phyloP scores from a whole-genome alignment of 2,888 invertebrate species.

The Galerucella nymphaeae region DNA sequence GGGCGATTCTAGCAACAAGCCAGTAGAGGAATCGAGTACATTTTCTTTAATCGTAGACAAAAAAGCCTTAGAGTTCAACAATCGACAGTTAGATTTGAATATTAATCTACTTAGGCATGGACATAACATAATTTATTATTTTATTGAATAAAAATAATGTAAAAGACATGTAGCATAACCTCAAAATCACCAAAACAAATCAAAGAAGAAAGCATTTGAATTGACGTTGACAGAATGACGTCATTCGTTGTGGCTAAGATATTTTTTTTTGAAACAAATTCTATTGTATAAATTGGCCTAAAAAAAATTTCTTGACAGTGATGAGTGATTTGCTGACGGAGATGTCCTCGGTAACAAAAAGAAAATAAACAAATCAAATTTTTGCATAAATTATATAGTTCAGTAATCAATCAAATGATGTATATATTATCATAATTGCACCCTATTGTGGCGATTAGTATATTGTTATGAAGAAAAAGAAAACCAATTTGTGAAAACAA shows the following conservation, averaged over 20 bases:
- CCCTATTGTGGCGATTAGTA: background rate
- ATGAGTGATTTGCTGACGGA: background rate
- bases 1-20: background rate
- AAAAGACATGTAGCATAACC: background rate
- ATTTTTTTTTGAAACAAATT: too few relatives aligned
- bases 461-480: slow-evolving; percentile 1
- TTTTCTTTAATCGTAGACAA: slow-evolving; percentile 15
- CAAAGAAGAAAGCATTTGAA: background rate
- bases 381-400: slow-evolving; percentile 14
- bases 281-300: background rate
- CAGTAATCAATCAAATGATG: background rate
- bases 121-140: slow-evolving; percentile 14
- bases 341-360: slow-evolving; percentile 18
- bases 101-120: background rate
- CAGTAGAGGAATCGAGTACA: slow-evolving; percentile 1
- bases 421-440: background rate
- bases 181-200: background rate
- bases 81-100: slow-evolving; percentile 7
- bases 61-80: slow-evolving; percentile 10
- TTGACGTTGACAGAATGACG: background rate
- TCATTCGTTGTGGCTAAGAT: background rate
- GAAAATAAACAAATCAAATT: slow-evolving; percentile 27
- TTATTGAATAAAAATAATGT: background rate
- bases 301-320: background rate
- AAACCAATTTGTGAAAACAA: slow-evolving; percentile 5